Percentiles rank a stretch among this genome's conserved stretches.
Conservation (phyloP, 2,113 vertebrate genomes). For the Amphiprion ocellaris region DNA sequence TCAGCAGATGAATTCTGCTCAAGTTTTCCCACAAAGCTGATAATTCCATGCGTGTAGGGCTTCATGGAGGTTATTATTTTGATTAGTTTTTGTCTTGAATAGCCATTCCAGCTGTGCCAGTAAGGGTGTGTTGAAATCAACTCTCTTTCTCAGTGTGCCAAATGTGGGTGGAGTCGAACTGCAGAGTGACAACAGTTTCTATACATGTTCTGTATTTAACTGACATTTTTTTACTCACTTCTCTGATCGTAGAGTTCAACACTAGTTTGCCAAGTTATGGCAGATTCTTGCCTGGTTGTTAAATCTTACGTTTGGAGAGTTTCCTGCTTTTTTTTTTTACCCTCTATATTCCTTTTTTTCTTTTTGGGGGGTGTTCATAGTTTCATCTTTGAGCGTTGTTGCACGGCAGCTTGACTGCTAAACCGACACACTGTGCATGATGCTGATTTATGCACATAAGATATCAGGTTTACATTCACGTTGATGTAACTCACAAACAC, state of each 20-base stretch:
- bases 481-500: background rate
- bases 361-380: constrained; percentile 1
- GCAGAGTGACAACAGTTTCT: constrained; percentile 22
- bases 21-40: constrained; percentile 2
- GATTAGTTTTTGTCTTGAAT: constrained; percentile 34
- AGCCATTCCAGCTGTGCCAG: constrained; percentile 71
- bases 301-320: constrained; percentile 13
- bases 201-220: background rate
- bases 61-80: background rate
- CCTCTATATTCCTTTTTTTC: background rate
- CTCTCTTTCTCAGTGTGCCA: constrained; percentile 67
- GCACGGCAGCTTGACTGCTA: constrained; percentile 53
- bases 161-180: constrained; percentile 49
- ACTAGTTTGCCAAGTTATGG: constrained; percentile 25
- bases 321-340: background rate
- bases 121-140: constrained; percentile 48
- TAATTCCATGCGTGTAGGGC: constrained; percentile 20
- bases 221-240: constrained; percentile 22
- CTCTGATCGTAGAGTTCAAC: background rate
- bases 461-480: constrained; percentile 1
- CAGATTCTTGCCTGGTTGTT: background rate
- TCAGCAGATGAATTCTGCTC: background rate
- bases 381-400: constrained; percentile 46
- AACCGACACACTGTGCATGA: constrained; percentile 66
- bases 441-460: constrained; percentile 22